phyloP scores from a whole-genome alignment of 2,113 vertebrate species.

The Ceratotherium simum region DNA sequence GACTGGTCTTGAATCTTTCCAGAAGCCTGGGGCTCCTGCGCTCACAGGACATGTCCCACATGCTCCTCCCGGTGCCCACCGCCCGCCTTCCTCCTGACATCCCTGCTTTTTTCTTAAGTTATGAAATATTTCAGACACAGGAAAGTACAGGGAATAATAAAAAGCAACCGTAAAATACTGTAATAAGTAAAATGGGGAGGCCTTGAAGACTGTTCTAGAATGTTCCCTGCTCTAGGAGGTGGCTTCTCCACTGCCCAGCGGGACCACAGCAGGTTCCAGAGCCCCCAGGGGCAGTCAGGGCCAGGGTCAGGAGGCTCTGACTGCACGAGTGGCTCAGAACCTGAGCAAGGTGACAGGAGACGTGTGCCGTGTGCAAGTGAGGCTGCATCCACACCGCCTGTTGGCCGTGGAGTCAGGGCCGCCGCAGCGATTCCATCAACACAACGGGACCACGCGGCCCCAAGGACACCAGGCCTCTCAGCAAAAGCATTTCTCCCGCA shows the following conservation, averaged over 20 bases:
- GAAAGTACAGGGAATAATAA: neutral
- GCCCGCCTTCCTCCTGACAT: neutral
- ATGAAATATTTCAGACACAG: neutral
- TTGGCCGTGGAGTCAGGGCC: rapidly evolving
- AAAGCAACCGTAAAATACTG: neutral
- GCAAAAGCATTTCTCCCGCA: neutral
- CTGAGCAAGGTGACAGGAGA: rapidly evolving
- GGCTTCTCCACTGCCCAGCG: neutral
- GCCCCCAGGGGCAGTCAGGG: neutral
- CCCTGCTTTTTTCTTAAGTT: neutral
- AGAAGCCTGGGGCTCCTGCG: neutral
- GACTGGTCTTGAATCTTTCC: neutral
- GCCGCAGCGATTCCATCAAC: neutral
- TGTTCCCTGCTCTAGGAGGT: neutral
- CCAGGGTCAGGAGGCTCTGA: neutral
- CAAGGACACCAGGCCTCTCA: too few relatives aligned
- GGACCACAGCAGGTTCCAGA: neutral
- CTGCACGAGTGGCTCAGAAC: rapidly evolving
- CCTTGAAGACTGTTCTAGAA: neutral
- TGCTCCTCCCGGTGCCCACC: neutral
- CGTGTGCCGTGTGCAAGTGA: rapidly evolving
- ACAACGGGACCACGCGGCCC: neutral
- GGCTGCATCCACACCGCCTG: neutral
- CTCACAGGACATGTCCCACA: neutral
- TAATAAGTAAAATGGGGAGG: neutral